These are phyloP conservation scores for Erynnis tages DNA, from an alignment of 2,888 invertebrate genomes.

Conservation along the genomic window DNA sequence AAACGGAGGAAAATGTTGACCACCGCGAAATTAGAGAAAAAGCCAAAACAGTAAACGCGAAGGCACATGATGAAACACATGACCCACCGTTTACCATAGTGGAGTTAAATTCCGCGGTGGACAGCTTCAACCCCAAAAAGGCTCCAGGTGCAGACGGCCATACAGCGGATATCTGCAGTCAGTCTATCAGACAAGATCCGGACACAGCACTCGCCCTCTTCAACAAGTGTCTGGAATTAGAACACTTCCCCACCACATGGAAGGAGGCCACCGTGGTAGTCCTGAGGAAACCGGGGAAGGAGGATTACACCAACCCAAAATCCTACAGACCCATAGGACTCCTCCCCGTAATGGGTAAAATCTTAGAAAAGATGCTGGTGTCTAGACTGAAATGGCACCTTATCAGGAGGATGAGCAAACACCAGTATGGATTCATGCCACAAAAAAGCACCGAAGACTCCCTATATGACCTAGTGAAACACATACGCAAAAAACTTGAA, in stretches of 20 bases:
- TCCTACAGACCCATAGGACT: constrained; percentile 23
- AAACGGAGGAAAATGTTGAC: not conserved
- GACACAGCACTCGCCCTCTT: not conserved
- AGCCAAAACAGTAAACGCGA: not conserved
- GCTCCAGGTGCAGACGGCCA: constrained; percentile 27
- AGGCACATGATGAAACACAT: not conserved
- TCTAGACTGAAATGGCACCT: constrained; percentile 11
- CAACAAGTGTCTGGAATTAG: not conserved
- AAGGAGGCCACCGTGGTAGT: constrained; percentile 7
- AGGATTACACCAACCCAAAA: not conserved
- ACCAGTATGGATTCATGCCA: constrained; percentile 30
- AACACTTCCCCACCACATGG: not conserved
- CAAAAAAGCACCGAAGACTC: constrained; percentile 31
- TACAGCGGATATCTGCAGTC: not conserved
- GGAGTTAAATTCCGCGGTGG: not conserved
- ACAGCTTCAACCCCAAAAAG: constrained; percentile 24
- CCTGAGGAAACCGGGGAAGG: constrained; percentile 2
- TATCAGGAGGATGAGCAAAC: constrained; percentile 3
- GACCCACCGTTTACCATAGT: constrained; percentile 21
- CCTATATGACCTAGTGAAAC: constrained; percentile 18
- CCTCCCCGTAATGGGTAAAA: constrained; percentile 21
- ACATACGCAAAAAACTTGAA: constrained; percentile 3
- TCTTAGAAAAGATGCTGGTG: constrained; percentile 24
- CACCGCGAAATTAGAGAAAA: not conserved
- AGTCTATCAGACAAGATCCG: not conserved